Conservation (phyloP, 2,113 vertebrate genomes). For the Neolamprologus hecqui region DNA sequence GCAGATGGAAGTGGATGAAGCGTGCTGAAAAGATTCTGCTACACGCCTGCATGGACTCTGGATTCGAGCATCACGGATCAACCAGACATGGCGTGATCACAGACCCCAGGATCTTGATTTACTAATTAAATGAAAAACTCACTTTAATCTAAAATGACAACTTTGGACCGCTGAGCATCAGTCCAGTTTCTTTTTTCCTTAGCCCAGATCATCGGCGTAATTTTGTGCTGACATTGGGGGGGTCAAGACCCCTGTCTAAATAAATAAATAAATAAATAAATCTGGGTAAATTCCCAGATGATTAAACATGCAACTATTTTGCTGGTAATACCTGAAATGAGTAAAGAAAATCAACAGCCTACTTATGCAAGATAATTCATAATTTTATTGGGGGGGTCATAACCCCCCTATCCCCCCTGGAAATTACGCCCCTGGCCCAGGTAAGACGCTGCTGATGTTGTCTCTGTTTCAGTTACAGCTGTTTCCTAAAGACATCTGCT, state of each 20-base stretch:
- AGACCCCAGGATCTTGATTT: neutral
- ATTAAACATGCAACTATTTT: neutral
- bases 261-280: neutral
- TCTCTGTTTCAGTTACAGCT: neutral
- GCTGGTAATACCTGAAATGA: neutral
- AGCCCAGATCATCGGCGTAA: neutral
- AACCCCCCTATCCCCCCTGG: neutral
- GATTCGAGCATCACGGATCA: neutral
- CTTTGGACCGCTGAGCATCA: neutral
- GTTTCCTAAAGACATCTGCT: neutral
- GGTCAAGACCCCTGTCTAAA: fast-evolving
- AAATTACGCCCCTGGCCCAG: neutral
- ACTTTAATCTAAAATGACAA: neutral
- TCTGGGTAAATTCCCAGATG: neutral
- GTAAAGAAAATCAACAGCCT: neutral
- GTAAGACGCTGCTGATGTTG: neutral
- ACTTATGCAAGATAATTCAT: neutral
- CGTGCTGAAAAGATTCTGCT: neutral
- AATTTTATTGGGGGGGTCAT: neutral
- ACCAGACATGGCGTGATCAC: neutral
- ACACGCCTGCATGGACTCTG: neutral
- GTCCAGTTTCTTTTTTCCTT: neutral
- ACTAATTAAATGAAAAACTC: neutral
- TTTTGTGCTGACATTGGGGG: neutral
- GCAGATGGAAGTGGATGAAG: neutral